Conservation (phyloP, 2,113 vertebrate species). For the Connochaetes taurinus region DNA sequence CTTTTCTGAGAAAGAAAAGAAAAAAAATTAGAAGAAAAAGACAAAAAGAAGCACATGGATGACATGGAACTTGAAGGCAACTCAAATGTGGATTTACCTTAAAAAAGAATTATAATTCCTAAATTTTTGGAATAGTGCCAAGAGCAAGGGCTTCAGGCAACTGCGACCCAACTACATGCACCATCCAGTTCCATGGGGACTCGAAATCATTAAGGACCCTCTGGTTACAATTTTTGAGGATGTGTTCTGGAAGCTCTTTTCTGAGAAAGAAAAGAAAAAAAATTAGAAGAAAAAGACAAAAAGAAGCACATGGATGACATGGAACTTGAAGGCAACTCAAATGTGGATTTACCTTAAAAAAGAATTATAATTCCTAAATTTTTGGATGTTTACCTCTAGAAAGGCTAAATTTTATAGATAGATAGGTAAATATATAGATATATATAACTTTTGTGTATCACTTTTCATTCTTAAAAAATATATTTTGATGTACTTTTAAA, state of each 20-base stretch:
- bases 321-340: not conserved
- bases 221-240: not conserved
- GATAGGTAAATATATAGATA: not conserved
- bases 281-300: not conserved
- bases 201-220: not conserved
- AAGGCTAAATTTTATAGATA: not conserved
- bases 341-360: not conserved
- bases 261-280: not conserved
- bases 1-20: not conserved
- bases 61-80: not conserved
- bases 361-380: not conserved
- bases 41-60: not conserved
- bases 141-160: not conserved
- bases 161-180: rapidly evolving
- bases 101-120: not conserved
- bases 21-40: not conserved
- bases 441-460: not conserved
- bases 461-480: not conserved
- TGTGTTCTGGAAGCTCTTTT: not conserved
- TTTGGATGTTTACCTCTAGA: not conserved
- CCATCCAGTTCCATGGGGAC: rapidly evolving
- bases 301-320: not conserved
- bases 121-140: not conserved
- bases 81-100: not conserved
- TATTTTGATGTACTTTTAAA: not conserved